Evolutionary conservation across 2,797 vertebrate genomes (phyloP).

Genomic region (Lagothrix lagotricha): DNA sequence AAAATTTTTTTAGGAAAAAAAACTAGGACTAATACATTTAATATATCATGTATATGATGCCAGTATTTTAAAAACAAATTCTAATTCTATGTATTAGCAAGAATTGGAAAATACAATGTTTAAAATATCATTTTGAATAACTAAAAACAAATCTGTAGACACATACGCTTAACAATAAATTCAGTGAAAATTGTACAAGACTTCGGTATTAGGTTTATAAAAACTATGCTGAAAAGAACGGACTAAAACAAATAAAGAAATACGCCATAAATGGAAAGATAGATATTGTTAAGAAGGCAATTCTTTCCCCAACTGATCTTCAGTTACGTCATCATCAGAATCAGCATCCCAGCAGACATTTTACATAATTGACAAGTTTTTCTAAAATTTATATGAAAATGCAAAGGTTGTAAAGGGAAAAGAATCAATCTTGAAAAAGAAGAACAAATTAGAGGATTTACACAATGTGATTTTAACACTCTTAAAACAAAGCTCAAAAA

Average conservation of each 20-base stretch:
- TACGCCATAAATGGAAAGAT: background rate
- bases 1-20: background rate
- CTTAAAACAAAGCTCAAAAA: slow-evolving; percentile 1
- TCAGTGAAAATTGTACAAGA: background rate
- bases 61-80: background rate
- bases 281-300: background rate
- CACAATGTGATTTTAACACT: background rate
- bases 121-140: background rate
- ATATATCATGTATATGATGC: background rate
- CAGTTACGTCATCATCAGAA: background rate
- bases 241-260: background rate
- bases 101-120: background rate
- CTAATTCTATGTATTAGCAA: background rate
- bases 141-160: background rate
- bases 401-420: background rate
- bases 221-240: background rate
- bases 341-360: background rate
- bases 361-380: background rate
- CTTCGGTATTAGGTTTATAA: background rate
- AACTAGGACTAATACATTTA: background rate
- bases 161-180: background rate
- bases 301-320: background rate
- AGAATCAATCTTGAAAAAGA: background rate
- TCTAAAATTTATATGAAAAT: slow-evolving; percentile 23
- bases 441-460: background rate